A percentile compares a stretch with the other conserved stretches of the same genome.
Conservation (phyloP, 2,888 invertebrate genomes). For the Scotopteryx bipunctaria region DNA sequence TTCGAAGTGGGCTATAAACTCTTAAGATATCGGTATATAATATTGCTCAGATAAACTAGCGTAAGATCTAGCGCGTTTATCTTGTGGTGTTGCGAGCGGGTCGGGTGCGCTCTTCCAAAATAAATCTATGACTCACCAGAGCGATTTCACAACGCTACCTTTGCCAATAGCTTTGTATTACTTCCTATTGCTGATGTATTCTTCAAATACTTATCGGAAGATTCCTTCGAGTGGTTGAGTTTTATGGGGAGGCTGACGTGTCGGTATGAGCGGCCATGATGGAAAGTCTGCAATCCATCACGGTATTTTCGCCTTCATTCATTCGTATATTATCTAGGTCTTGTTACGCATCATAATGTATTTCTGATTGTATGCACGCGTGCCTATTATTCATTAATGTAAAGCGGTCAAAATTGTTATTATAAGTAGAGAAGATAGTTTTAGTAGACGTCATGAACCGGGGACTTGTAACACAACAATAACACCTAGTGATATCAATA, state of each 20-base stretch:
- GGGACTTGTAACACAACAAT: too few relatives aligned
- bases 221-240: conserved; percentile 32
- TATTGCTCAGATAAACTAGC: conserved; percentile 37
- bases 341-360: not conserved
- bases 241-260: conserved; percentile 18
- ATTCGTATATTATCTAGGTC: conserved; percentile 4
- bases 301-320: conserved; percentile 13
- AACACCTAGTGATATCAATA: too few relatives aligned
- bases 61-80: conserved; percentile 40
- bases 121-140: conserved; percentile 70
- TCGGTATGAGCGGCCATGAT: conserved; percentile 19
- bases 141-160: conserved; percentile 76
- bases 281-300: conserved; percentile 6
- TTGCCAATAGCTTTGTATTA: conserved; percentile 79
- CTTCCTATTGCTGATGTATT: conserved; percentile 70
- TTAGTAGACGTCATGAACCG: too few relatives aligned
- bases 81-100: conserved; percentile 46
- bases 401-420: too few relatives aligned
- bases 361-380: not conserved
- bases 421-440: too few relatives aligned
- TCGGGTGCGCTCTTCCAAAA: conserved; percentile 61
- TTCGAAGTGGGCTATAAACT: conserved; percentile 9
- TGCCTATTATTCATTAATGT: too few relatives aligned
- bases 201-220: conserved; percentile 38
- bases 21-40: conserved; percentile 11